phyloP scores from a whole-genome alignment of 2,888 invertebrate genomes.

The Dolomedes plantarius region DNA sequence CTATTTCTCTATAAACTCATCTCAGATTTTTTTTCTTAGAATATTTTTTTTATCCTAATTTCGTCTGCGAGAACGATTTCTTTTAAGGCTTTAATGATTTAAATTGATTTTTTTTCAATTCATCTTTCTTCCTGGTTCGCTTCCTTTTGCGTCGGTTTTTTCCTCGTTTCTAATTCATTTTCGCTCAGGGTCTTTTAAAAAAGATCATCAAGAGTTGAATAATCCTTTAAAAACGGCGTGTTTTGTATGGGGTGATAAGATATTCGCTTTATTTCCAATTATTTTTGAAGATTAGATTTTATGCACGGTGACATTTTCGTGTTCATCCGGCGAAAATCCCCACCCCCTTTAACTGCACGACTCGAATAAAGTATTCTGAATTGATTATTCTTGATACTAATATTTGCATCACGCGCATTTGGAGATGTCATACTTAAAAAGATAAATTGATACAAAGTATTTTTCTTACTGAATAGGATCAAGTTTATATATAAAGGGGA shows the following conservation, averaged over 20 bases:
- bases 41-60: constrained; percentile 36
- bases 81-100: constrained; percentile 57
- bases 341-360: not conserved
- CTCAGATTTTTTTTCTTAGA: not conserved
- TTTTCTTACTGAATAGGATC: no score
- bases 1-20: constrained; percentile 21
- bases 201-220: constrained; percentile 39
- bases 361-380: not conserved
- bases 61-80: constrained; percentile 46
- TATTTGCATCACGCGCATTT: not conserved
- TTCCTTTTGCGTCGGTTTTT: constrained; percentile 28
- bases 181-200: constrained; percentile 32
- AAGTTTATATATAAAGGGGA: no score
- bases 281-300: constrained; percentile 14
- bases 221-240: constrained; percentile 37
- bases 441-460: not conserved
- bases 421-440: not conserved
- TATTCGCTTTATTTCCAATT: constrained; percentile 18
- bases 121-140: not conserved
- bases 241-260: constrained; percentile 5
- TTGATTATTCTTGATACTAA: not conserved
- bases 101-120: constrained; percentile 53
- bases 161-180: constrained; percentile 25
- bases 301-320: not conserved
- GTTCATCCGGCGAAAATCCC: not conserved